Percentiles rank a stretch among this genome's conserved stretches.
phyloP scores from a whole-genome alignment of 1,140 invertebrate species.

The Cyphomyrmex costatus region DNA sequence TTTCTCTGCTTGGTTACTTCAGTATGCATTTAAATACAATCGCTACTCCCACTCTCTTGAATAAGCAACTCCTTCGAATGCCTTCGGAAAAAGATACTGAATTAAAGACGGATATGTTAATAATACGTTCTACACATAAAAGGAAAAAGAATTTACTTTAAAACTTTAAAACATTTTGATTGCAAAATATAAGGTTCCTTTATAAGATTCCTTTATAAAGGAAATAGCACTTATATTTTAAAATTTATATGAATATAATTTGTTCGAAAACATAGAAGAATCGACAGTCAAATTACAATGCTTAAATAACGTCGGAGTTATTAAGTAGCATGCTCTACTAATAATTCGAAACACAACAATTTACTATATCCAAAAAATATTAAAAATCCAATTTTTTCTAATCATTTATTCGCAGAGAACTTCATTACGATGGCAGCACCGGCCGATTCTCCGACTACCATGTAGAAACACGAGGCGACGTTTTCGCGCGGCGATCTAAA shows the following conservation, averaged over 20 bases:
- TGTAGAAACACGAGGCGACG: constrained; percentile 42
- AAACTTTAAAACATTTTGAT: no score
- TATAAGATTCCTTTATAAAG: background rate
- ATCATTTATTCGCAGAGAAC: background rate
- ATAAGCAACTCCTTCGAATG: background rate
- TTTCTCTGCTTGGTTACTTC: constrained; percentile 8
- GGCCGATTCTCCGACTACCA: constrained; percentile 11
- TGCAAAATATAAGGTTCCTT: no score
- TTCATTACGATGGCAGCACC: constrained; percentile 67
- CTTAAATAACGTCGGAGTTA: background rate
- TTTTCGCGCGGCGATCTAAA: constrained; percentile 75
- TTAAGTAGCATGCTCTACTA: background rate
- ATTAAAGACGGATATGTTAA: background rate
- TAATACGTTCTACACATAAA: background rate
- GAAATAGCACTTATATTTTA: background rate
- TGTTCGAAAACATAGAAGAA: background rate
- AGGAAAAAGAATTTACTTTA: background rate
- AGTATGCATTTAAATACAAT: constrained; percentile 39
- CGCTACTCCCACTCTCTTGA: background rate
- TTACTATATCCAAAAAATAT: background rate
- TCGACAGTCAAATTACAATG: background rate
- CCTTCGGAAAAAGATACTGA: constrained; percentile 4
- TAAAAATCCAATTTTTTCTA: constrained; percentile 23
- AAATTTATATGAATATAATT: background rate
- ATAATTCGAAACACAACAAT: background rate